These are phyloP conservation scores for Poecilia latipinna DNA, from an alignment of 2,113 vertebrate genomes.

Conservation along the genomic window DNA sequence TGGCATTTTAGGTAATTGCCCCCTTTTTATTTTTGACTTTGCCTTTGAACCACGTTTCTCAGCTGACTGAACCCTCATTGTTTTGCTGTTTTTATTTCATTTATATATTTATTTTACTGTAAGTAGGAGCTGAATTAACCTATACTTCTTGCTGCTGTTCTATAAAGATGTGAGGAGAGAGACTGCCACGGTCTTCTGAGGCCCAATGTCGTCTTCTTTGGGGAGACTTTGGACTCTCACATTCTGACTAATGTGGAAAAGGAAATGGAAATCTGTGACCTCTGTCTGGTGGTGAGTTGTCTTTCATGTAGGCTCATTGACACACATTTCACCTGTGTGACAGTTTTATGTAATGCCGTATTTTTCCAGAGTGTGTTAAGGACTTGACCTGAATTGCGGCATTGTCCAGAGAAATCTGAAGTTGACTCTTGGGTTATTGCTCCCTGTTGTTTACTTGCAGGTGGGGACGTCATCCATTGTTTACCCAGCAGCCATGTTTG, in stretches of 20 bases:
- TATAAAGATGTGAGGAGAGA: conserved; percentile 84
- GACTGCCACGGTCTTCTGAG: conserved; percentile 90
- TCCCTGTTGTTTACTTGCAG: conserved; percentile 67
- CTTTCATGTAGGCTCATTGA: background rate
- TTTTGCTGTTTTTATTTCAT: background rate
- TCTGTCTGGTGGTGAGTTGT: conserved; percentile 92
- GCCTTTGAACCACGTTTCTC: background rate
- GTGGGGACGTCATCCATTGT: conserved; percentile 95
- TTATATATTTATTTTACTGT: background rate
- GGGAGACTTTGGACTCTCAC: conserved; percentile 91
- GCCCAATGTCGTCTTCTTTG: conserved; percentile 96
- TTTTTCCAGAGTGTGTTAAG: conserved; percentile 11
- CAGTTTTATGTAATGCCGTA: background rate
- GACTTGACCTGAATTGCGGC: background rate
- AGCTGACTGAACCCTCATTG: background rate
- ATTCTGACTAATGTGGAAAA: conserved; percentile 89
- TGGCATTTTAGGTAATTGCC: background rate
- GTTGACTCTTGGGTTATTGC: conserved; percentile 2
- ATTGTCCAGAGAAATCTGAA: background rate
- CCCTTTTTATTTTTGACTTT: background rate
- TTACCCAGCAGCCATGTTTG: conserved; percentile 96
- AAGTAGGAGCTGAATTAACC: background rate
- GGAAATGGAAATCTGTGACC: conserved; percentile 92
- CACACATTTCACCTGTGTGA: background rate
- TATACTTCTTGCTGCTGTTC: conserved; percentile 8